These are phyloP conservation scores for Penaeus monodon DNA, from an alignment of 2,888 invertebrate genomes.

Conservation along the genomic window DNA sequence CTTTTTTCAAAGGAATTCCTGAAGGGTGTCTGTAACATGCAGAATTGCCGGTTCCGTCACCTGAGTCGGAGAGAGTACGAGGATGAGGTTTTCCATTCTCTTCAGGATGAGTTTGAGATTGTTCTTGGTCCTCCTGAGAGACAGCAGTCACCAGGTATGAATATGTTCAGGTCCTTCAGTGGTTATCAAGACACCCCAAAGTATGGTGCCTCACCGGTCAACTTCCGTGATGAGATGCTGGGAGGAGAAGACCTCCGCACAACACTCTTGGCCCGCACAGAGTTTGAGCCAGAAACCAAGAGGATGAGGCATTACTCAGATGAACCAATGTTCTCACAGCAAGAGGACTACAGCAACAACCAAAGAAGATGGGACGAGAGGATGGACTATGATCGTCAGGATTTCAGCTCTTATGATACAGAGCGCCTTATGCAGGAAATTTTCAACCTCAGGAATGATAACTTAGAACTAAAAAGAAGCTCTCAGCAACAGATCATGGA, in stretches of 20 bases:
- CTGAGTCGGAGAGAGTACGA: constrained; percentile 54
- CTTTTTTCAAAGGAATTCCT: constrained; percentile 34
- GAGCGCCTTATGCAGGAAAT: constrained; percentile 36
- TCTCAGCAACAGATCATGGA: constrained; percentile 34
- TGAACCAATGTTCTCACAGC: background rate
- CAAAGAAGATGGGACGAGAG: constrained; percentile 42
- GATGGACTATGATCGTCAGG: constrained; percentile 25
- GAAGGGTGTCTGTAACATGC: constrained; percentile 45
- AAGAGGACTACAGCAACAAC: background rate
- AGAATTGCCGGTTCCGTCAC: constrained; percentile 57
- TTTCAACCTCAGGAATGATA: constrained; percentile 44
- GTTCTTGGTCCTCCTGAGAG: constrained; percentile 35
- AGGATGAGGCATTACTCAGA: constrained; percentile 31
- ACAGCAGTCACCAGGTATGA: background rate
- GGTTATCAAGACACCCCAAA: constrained; percentile 12
- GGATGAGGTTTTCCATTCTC: constrained; percentile 51
- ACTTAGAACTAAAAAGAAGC: constrained; percentile 33
- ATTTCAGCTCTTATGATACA: constrained; percentile 7
- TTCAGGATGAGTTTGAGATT: constrained; percentile 42
- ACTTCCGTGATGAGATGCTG: constrained; percentile 22
- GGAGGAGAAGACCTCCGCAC: constrained; percentile 5
- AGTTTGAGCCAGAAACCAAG: constrained; percentile 39
- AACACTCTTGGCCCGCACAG: constrained; percentile 2
- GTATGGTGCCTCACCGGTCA: background rate
- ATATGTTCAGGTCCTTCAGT: background rate